Percentiles rank a stretch among this genome's conserved stretches.
Conservation (phyloP, 2,113 vertebrate genomes). For the Puma concolor region DNA sequence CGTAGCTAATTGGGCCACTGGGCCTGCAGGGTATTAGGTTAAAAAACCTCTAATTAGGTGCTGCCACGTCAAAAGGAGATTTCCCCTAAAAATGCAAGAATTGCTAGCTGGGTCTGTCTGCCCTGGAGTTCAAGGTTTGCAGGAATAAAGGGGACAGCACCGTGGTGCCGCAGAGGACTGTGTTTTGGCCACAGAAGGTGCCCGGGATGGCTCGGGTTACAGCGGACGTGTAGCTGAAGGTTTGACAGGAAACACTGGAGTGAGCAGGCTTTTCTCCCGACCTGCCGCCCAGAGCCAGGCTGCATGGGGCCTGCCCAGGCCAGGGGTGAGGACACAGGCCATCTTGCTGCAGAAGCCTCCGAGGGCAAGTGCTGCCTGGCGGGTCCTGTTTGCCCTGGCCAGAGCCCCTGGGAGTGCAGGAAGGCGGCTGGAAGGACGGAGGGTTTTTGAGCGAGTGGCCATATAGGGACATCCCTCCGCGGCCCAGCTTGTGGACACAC, state of each 20-base stretch:
- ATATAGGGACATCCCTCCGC: background rate
- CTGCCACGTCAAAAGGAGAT: background rate
- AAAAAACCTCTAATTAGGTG: background rate
- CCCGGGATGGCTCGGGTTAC: fast-evolving
- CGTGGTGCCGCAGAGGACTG: too few relatives aligned
- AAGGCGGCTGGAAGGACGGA: background rate
- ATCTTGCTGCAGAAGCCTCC: background rate
- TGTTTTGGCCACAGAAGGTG: background rate
- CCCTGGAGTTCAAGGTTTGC: background rate
- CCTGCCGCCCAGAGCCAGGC: fast-evolving
- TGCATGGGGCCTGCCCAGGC: background rate
- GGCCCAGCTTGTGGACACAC: background rate
- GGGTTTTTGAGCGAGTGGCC: background rate
- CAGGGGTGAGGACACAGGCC: background rate
- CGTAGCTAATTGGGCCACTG: background rate
- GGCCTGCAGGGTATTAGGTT: background rate
- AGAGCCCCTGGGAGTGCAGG: background rate
- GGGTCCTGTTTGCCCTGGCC: slow-evolving; percentile 1
- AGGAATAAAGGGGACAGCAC: background rate
- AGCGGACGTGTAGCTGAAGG: fast-evolving
- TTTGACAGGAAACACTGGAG: too few relatives aligned
- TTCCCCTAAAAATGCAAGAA: background rate
- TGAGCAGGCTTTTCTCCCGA: background rate
- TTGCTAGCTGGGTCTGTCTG: background rate
- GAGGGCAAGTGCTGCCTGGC: background rate